Base-by-base conservation (phyloP, 2,888 invertebrate genomes). In the Calameuta idolon region DNA sequence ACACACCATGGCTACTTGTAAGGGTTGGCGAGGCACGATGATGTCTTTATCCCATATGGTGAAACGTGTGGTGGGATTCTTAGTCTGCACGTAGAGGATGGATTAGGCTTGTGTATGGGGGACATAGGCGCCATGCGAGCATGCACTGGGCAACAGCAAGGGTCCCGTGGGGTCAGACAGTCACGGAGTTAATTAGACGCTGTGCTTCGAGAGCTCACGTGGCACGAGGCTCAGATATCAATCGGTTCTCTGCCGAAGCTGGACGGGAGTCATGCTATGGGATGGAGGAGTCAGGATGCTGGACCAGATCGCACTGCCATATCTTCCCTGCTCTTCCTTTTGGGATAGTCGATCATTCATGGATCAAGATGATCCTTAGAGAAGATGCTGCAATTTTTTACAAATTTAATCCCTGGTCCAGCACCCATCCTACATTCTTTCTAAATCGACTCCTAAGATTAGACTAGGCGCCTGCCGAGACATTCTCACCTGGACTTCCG, bases 151-250 rank as follows among this genome's bases (percentile, higher is more conserved):
- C 81, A 75, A 81, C 84, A 79, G 83, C 84, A 82, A 79, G 85
- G 88, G 85, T 85, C 86, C 85, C 82, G 80, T 80, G 86, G 87
- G 91, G 90, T 91, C 90, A 90, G 84, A 90, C 88, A 89, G 90
- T 91, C 91, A 91, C 90, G 89, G 90, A 91, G 90, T 91, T 91
- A 91, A 91, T 91, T 91, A 91, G 90, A 90, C 88, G 85, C 83
- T 82, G 89, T 88, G 88, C 86, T 86, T 86, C 85, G 84, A 78
- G 77, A 77, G 74, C 86, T 88, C 88, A 89, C 88, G 88, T 89
- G 89, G 87, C 89, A 87, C 86, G 86, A 87, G 87, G 83, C 84
- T 84, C 82, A 88, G 91, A 91, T 91, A 91, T 90, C 89, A 91
- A 91, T 91, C 91, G 79, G 74, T 40, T 40, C 69, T 73, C 76